phyloP scores from a whole-genome alignment of 1,140 invertebrate species.

The Anoplophora glabripennis region DNA sequence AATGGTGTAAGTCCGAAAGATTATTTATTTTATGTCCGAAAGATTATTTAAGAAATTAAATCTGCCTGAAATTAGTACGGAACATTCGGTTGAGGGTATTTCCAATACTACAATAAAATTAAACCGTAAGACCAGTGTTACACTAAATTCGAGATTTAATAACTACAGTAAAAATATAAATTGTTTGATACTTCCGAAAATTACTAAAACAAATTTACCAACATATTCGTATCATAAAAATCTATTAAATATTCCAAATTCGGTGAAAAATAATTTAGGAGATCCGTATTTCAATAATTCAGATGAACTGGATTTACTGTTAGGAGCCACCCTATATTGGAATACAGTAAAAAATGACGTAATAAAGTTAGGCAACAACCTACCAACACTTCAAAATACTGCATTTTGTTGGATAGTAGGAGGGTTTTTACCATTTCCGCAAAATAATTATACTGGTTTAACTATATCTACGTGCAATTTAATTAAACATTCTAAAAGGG shows the following conservation, averaged over 20 bases:
- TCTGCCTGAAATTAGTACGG: slow-evolving; percentile 1
- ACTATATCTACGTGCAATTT: background rate
- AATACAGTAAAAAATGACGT: background rate
- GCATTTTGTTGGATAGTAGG: background rate
- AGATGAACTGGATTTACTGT: slow-evolving; percentile 1
- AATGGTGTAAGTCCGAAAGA: too few relatives aligned
- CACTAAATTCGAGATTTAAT: background rate
- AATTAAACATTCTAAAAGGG: background rate
- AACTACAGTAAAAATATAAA: slow-evolving; percentile 1
- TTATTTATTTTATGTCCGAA: slow-evolving; percentile 23
- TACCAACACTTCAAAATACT: slow-evolving; percentile 4
- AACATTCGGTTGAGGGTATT: slow-evolving; percentile 8
- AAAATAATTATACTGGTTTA: background rate
- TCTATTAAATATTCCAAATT: background rate
- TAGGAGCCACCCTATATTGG: background rate
- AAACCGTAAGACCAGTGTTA: background rate
- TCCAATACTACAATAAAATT: background rate
- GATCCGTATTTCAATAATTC: slow-evolving; percentile 1
- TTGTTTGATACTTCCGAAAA: background rate
- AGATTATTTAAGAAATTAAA: slow-evolving; percentile 2
- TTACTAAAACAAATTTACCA: slow-evolving; percentile 5
- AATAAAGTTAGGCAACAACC: background rate
- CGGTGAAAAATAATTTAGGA: background rate
- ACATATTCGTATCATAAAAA: background rate
- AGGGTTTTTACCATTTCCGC: background rate